phyloP scores from a whole-genome alignment of 2,888 invertebrate genomes.

The Pyralis farinalis region DNA sequence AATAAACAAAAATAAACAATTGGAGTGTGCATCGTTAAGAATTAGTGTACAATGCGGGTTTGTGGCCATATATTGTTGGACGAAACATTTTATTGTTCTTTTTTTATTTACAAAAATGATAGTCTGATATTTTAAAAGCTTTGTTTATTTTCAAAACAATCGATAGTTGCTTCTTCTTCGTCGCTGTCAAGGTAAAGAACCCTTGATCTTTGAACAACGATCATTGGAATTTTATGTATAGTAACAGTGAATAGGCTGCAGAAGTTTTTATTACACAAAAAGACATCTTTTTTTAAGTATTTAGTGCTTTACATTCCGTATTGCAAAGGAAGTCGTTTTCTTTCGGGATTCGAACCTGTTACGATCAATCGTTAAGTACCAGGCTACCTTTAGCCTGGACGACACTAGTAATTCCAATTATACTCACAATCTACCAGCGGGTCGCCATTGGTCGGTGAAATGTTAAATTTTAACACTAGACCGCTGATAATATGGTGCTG shows the following conservation, averaged over 20 bases:
- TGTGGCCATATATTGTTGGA: conserved; percentile 31
- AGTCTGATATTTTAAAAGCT: too few relatives aligned
- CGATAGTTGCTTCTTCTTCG: too few relatives aligned
- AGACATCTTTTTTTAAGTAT: too few relatives aligned
- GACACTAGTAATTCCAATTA: conserved; percentile 40
- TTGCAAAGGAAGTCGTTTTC: neutral
- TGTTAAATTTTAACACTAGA: conserved; percentile 38
- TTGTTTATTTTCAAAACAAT: too few relatives aligned
- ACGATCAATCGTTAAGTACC: conserved; percentile 3
- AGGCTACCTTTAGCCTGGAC: conserved; percentile 9
- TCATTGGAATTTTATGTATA: too few relatives aligned
- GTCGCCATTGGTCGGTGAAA: conserved; percentile 37
- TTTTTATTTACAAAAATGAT: too few relatives aligned
- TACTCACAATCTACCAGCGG: conserved; percentile 39
- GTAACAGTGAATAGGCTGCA: too few relatives aligned
- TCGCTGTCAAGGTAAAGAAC: too few relatives aligned
- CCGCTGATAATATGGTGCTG: conserved; percentile 14
- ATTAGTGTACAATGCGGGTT: conserved; percentile 60
- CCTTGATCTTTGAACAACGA: too few relatives aligned
- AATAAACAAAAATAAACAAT: conserved; percentile 73
- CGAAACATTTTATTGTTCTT: conserved; percentile 21
- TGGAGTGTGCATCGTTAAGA: conserved; percentile 57
- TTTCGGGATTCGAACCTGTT: neutral
- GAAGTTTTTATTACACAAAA: too few relatives aligned
- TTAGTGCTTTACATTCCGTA: too few relatives aligned